Evolutionary conservation across 2,797 vertebrate genomes (phyloP).

Genomic region (Tadarida brasiliensis): DNA sequence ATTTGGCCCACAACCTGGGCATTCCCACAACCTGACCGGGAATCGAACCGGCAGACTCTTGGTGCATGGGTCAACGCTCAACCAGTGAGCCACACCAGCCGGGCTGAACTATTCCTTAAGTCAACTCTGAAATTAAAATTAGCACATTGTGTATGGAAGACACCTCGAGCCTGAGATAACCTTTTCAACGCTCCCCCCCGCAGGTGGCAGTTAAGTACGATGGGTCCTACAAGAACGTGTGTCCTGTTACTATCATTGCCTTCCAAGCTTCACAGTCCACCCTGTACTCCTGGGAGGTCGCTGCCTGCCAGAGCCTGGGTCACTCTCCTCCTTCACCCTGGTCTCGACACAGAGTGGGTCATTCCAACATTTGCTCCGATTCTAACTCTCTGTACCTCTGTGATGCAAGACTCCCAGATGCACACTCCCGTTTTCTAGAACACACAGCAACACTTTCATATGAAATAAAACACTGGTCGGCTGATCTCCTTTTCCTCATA

Average conservation of each 20-base stretch:
- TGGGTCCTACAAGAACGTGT: neutral
- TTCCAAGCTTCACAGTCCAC: neutral
- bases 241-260: neutral
- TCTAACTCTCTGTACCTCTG: neutral
- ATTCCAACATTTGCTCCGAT: neutral
- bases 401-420: neutral
- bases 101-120: neutral
- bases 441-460: neutral
- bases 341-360: neutral
- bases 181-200: accelerated
- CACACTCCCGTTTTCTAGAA: neutral
- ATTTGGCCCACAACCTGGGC: no score
- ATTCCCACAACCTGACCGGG: no score
- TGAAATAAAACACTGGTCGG: neutral
- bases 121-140: neutral
- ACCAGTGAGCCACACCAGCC: no score
- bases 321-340: neutral
- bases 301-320: neutral
- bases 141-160: neutral
- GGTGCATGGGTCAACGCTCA: no score
- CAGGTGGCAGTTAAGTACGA: neutral
- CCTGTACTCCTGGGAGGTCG: neutral
- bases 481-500: neutral
- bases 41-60: no score
- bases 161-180: neutral